Percentiles rank a stretch among this genome's conserved stretches.
Evolutionary conservation across 2,113 vertebrate species (phyloP).

Genomic region (Ictalurus punctatus): DNA sequence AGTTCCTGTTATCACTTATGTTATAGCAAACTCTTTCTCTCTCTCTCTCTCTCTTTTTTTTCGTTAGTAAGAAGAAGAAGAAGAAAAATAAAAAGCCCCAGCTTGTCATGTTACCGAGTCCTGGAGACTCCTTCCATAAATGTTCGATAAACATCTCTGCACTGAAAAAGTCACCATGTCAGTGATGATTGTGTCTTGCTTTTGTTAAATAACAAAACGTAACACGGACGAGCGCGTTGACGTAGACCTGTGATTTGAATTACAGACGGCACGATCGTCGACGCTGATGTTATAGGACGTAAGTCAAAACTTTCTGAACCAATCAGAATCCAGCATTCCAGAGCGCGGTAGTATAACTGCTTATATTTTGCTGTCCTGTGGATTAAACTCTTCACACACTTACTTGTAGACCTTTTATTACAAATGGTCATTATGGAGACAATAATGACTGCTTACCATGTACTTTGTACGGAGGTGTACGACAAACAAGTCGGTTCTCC

Average conservation of each 20-base stretch:
- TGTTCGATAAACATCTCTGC: neutral
- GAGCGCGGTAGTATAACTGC: neutral
- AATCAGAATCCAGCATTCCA: neutral
- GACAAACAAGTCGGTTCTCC: slow-evolving; percentile 1
- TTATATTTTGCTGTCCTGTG: neutral
- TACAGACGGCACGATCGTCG: neutral
- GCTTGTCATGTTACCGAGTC: neutral
- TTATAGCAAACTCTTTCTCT: neutral
- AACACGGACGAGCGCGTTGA: neutral
- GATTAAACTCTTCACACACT: slow-evolving; percentile 2
- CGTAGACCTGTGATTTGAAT: neutral
- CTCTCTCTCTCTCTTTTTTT: neutral
- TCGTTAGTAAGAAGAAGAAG: neutral
- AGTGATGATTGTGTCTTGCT: neutral
- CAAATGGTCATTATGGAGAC: neutral
- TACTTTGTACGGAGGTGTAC: neutral
- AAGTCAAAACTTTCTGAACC: neutral
- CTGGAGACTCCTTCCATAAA: slow-evolving; percentile 4
- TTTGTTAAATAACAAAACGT: neutral
- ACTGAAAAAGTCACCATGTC: neutral
- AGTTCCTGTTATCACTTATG: neutral
- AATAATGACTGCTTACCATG: neutral
- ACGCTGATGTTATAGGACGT: too few relatives aligned
- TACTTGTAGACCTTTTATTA: neutral
- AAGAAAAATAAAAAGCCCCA: neutral